phyloP scores from a whole-genome alignment of 53 echinoderm and acorn worm genomes.

The Echinometra lucunter region DNA sequence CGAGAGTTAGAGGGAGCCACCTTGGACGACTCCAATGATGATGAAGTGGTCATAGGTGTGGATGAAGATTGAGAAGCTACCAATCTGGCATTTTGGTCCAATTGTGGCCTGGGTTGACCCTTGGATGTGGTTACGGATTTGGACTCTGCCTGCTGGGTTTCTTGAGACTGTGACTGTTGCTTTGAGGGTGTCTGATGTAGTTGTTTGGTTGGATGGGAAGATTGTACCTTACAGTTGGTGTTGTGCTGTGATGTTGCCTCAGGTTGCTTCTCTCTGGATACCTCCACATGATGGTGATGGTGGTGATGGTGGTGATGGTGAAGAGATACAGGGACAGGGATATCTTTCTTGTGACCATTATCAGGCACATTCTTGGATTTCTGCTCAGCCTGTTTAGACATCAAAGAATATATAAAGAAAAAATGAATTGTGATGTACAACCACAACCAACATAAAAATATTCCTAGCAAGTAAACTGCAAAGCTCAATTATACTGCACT shows the following conservation, averaged over 20 bases:
- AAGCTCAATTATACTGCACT: neutral
- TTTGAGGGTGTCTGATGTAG: conserved; percentile 20
- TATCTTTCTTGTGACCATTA: conserved; percentile 52
- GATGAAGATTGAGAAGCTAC: conserved; percentile 7
- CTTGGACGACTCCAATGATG: conserved; percentile 14
- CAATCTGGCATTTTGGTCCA: conserved; percentile 21
- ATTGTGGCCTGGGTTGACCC: conserved; percentile 32
- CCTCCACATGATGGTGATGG: conserved; percentile 66
- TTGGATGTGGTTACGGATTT: conserved; percentile 23
- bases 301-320: conserved; percentile 75
- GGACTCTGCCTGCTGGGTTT: neutral
- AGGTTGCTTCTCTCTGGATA: conserved; percentile 66
- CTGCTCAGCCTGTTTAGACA: conserved; percentile 84
- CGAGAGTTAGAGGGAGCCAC: neutral
- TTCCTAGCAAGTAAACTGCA: neutral
- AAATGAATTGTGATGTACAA: neutral
- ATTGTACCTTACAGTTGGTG: conserved; percentile 46
- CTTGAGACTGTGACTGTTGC: conserved; percentile 11
- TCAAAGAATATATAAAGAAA: neutral
- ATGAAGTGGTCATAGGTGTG: neutral
- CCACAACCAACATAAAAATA: neutral
- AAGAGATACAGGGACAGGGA: conserved; percentile 24
- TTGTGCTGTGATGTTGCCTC: conserved; percentile 47
- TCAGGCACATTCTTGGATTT: conserved; percentile 67
- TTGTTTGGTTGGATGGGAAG: conserved; percentile 9